Base-by-base conservation (phyloP, 2,113 vertebrate genomes). In the Seriola aureovittata region DNA sequence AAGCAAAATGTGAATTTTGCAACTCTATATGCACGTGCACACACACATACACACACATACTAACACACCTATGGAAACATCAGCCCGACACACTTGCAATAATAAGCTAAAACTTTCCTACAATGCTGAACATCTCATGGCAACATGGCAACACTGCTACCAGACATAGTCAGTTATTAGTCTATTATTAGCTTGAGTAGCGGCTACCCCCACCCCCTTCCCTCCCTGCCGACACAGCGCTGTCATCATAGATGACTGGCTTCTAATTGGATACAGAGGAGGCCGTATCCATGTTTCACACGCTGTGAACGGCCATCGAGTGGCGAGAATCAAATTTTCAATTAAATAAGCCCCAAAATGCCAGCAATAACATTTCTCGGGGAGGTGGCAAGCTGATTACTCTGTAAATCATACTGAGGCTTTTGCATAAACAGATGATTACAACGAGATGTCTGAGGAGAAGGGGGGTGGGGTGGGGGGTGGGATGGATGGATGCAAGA, bases 211-310 rank as follows among this genome's bases (percentile, higher is more conserved):
- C 57, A 29, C 73, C 2, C 52, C 1, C 81, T 85, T 13, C 82
- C 25, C 19, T 63, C 54, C 71, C 11, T 38, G 67, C 46, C 62
- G 21, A 84, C 72, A 75, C 64, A 32, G 81, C 40, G 75, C 73
- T 85, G 88, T 93, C 94, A 86, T 96, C 94, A 96, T 95, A 95
- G 95, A 97, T 95, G 95, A 96, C 96, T 88, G 86, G 81, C 84
- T 85, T 93, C 93, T 96, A 97, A 97, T 96, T 96, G 94, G 94
- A 96, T 95, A 92, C 89, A 90, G 83, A 80, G 88, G 86, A 94
- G 92, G 87, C 93, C 90, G 92, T 93, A 34, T 95, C 88, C 87
- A 81, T 85, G 89, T 93, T 89, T 91, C 93, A 89, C 93, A 94
- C 80, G 29, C 80, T 60, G 83, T 1, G 71, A 69, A 50, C 3